Evolutionary conservation across 2,888 invertebrate species (phyloP).

Genomic region (Tillus elongatus): DNA sequence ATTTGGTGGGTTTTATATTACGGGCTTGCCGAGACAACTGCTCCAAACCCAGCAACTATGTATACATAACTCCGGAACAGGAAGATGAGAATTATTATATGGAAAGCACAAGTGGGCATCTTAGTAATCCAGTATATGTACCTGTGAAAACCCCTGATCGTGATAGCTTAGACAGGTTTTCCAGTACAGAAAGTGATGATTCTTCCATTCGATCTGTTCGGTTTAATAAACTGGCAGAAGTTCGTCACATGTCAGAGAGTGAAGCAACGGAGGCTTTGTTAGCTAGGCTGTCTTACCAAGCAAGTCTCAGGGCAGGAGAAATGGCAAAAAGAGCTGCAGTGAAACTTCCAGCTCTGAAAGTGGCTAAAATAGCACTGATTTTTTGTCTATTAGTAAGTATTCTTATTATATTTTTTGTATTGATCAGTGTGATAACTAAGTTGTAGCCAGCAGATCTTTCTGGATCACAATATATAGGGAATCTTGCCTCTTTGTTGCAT

Average conservation of each 20-base stretch:
- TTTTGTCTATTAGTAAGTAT: slow-evolving; percentile 76
- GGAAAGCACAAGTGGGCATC: slow-evolving; percentile 44
- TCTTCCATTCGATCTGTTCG: slow-evolving; percentile 78
- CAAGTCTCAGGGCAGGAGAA: slow-evolving; percentile 76
- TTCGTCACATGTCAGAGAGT: slow-evolving; percentile 78
- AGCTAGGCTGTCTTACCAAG: slow-evolving; percentile 89
- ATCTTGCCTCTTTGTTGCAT: too few species aligned
- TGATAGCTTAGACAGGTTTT: slow-evolving; percentile 44
- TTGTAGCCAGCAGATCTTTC: too few species aligned
- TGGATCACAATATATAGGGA: too few species aligned
- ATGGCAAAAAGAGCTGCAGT: slow-evolving; percentile 65
- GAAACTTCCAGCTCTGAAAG: slow-evolving; percentile 64
- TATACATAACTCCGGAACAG: slow-evolving; percentile 64
- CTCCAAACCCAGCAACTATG: slow-evolving; percentile 52
- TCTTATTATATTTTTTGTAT: background rate
- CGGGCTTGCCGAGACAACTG: slow-evolving; percentile 88
- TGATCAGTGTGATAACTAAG: background rate
- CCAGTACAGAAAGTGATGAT: slow-evolving; percentile 77
- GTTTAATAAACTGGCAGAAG: slow-evolving; percentile 60
- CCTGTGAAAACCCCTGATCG: slow-evolving; percentile 70
- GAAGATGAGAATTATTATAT: slow-evolving; percentile 73
- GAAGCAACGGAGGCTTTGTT: slow-evolving; percentile 89
- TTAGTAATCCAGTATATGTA: slow-evolving; percentile 85
- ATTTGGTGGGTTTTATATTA: slow-evolving; percentile 79
- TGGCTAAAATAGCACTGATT: slow-evolving; percentile 73